These are phyloP conservation scores for Gortyna flavago DNA, from an alignment of 2,888 invertebrate species.

Conservation along the genomic window DNA sequence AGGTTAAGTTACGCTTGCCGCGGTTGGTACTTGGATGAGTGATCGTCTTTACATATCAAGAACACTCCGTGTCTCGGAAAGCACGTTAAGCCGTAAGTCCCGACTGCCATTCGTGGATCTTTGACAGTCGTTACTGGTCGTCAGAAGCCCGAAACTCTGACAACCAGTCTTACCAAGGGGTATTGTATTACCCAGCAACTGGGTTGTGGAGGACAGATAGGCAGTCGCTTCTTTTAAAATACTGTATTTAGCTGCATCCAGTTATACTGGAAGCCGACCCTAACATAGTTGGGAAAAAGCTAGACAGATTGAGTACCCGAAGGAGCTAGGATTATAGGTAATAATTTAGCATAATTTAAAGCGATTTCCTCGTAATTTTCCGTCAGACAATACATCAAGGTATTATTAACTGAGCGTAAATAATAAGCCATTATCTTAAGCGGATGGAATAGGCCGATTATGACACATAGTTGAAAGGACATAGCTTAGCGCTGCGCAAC, in stretches of 20 bases:
- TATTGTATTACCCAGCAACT: neutral
- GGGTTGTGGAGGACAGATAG: neutral
- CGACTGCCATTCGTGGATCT: neutral
- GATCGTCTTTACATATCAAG: neutral
- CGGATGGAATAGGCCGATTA: conserved; percentile 58
- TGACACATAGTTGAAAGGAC: conserved; percentile 72
- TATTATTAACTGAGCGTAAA: conserved; percentile 53
- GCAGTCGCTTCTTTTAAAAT: neutral
- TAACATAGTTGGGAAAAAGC: neutral
- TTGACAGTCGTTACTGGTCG: neutral
- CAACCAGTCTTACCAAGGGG: neutral
- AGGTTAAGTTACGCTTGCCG: neutral
- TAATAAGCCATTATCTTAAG: conserved; percentile 58
- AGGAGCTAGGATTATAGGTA: conserved; percentile 1
- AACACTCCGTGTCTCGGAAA: neutral
- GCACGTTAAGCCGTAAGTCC: neutral
- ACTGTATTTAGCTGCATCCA: neutral
- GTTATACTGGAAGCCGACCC: neutral
- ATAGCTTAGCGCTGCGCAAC: conserved; percentile 66
- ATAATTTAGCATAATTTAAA: conserved; percentile 18
- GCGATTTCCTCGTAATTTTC: conserved; percentile 54
- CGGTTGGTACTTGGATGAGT: neutral
- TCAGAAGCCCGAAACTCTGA: neutral
- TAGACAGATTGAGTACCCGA: neutral
- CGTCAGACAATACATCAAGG: conserved; percentile 31